These are phyloP conservation scores for Clarias magur DNA, from an alignment of 2,113 vertebrate genomes.

Conservation along the genomic window DNA sequence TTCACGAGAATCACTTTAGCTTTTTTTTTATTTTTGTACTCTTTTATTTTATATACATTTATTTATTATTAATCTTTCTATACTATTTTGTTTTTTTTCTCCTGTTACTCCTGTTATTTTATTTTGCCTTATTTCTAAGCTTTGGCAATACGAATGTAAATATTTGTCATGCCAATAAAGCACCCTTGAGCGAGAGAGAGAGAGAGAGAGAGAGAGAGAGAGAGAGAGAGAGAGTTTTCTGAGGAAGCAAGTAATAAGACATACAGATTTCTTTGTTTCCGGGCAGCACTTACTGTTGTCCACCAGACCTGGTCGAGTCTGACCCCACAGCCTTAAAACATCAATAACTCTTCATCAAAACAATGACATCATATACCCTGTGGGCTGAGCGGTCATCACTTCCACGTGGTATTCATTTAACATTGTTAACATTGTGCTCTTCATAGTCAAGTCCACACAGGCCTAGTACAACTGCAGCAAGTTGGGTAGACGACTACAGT, in stretches of 20 bases:
- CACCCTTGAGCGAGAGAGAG: background rate
- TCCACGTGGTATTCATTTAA: constrained; percentile 63
- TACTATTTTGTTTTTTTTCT: no score
- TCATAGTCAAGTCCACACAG: constrained; percentile 57
- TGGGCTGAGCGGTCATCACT: constrained; percentile 27
- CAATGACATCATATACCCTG: constrained; percentile 28
- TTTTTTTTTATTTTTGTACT: no score
- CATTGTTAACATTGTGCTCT: constrained; percentile 47
- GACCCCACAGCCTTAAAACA: constrained; percentile 14
- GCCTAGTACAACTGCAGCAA: constrained; percentile 56
- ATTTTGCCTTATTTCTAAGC: no score
- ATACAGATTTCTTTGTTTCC: constrained; percentile 40
- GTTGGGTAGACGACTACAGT: constrained; percentile 65
- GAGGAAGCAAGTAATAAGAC: background rate
- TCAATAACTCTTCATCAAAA: constrained; percentile 35
- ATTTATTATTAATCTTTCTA: no score
- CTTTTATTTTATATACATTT: no score
- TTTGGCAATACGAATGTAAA: no score
- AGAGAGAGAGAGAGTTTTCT: background rate
- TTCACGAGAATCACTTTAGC: no score
- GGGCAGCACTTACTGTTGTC: constrained; percentile 18
- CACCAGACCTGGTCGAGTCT: background rate
- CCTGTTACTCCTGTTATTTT: no score
- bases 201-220: constrained; percentile 5
- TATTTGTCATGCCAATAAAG: no score